A percentile compares a stretch with the other conserved stretches of the same genome.
phyloP scores from a whole-genome alignment of 2,113 vertebrate genomes.

The Scartelaos histophorus region DNA sequence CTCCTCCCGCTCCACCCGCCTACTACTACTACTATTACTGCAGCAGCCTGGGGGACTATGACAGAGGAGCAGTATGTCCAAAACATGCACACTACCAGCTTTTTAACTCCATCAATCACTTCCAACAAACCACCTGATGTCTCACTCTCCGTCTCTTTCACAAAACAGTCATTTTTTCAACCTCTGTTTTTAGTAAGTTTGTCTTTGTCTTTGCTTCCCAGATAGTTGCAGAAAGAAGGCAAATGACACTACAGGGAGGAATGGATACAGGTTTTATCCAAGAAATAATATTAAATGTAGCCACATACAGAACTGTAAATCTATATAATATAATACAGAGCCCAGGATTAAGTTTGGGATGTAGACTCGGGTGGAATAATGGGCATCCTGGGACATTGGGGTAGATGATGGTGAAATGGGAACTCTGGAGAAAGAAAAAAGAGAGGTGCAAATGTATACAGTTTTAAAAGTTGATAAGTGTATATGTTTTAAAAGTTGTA shows the following conservation, averaged over 20 bases:
- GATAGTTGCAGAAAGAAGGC: neutral
- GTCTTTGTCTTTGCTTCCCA: slow-evolving; percentile 8
- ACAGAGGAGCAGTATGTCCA: slow-evolving; percentile 52
- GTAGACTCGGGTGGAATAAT: slow-evolving; percentile 30
- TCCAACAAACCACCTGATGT: slow-evolving; percentile 28
- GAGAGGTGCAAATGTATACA: slow-evolving; percentile 22
- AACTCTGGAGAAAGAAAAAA: slow-evolving; percentile 16
- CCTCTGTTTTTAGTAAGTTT: slow-evolving; percentile 19
- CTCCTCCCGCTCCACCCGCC: slow-evolving; percentile 44
- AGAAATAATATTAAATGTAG: neutral
- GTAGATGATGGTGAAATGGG: slow-evolving; percentile 14
- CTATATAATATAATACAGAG: slow-evolving; percentile 3
- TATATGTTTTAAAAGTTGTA: neutral
- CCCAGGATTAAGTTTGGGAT: slow-evolving; percentile 50
- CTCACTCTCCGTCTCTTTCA: slow-evolving; percentile 33
- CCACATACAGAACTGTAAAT: neutral
- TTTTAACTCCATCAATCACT: slow-evolving; percentile 58
- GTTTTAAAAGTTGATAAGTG: neutral
- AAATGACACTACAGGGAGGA: neutral
- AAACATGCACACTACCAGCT: slow-evolving; percentile 46
- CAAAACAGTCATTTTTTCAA: slow-evolving; percentile 23
- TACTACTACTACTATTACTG: slow-evolving; percentile 24
- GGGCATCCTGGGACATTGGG: slow-evolving; percentile 9
- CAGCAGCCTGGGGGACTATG: slow-evolving; percentile 49
- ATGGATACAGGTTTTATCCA: neutral